Evolutionary conservation across 2,113 vertebrate species (phyloP).

Genomic region (Synodontis membranacea): DNA sequence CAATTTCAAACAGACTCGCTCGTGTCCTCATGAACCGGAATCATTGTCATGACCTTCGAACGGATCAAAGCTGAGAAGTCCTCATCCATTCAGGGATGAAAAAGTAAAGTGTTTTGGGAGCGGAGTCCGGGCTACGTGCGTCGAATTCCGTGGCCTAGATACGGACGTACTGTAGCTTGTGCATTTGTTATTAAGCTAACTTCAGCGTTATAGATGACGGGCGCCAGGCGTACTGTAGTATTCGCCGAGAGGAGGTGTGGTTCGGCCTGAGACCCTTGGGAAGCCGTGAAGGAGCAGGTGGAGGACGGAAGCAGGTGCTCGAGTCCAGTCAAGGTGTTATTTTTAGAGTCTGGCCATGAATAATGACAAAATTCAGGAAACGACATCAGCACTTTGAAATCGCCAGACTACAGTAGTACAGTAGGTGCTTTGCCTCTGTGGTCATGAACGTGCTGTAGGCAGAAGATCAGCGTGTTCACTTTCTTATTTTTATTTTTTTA

Average conservation of each 20-base stretch:
- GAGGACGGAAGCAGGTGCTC: slow-evolving; percentile 29
- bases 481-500: not conserved
- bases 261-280: not conserved
- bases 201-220: slow-evolving; percentile 11
- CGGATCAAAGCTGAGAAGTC: slow-evolving; percentile 42
- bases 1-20: slow-evolving; percentile 43
- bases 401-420: not conserved
- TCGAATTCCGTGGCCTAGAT: not conserved
- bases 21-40: slow-evolving; percentile 29
- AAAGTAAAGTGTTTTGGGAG: too few relatives aligned
- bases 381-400: not conserved
- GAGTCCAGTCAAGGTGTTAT: slow-evolving; percentile 18
- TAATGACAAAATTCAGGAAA: slow-evolving; percentile 1
- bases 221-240: not conserved
- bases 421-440: not conserved
- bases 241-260: not conserved
- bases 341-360: slow-evolving; percentile 36
- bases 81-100: not conserved
- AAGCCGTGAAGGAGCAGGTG: slow-evolving; percentile 18
- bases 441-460: not conserved
- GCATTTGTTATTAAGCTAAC: not conserved
- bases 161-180: not conserved
- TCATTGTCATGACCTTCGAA: slow-evolving; percentile 35
- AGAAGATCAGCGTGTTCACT: not conserved
- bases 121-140: not conserved